Evolutionary conservation across 2,113 vertebrate species (phyloP).

Genomic region (Sarotherodon lohbergeri): DNA sequence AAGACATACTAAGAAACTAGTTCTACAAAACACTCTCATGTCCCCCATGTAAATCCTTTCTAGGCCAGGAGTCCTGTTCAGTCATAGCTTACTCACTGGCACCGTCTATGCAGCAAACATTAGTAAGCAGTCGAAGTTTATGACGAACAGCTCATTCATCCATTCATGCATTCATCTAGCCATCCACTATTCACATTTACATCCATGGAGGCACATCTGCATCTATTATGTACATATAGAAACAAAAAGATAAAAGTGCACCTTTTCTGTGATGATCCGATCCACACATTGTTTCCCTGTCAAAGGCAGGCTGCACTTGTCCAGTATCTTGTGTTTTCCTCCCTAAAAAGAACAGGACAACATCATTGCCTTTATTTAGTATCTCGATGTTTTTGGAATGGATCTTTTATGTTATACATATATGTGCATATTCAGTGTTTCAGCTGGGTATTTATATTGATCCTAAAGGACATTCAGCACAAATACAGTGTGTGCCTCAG

Average conservation of each 20-base stretch:
- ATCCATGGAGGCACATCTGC: neutral
- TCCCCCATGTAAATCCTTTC: neutral
- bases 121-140: neutral
- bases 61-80: neutral
- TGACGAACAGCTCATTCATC: neutral
- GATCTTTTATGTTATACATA: neutral
- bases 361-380: neutral
- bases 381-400: neutral
- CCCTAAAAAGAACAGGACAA: constrained; percentile 71
- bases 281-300: constrained; percentile 95
- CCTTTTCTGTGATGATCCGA: constrained; percentile 98
- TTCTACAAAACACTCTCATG: neutral
- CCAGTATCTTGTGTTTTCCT: constrained; percentile 92
- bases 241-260: constrained; percentile 33
- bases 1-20: neutral
- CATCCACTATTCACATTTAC: neutral
- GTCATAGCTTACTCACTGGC: neutral
- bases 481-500: neutral
- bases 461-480: neutral
- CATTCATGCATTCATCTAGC: neutral
- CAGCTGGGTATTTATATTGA: neutral
- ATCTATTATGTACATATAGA: neutral
- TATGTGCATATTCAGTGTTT: neutral
- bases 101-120: neutral
- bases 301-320: constrained; percentile 86